Percentiles rank a stretch among this genome's conserved stretches.
Conservation (phyloP, 2,888 invertebrate genomes). For the Meteorus cinctellus region DNA sequence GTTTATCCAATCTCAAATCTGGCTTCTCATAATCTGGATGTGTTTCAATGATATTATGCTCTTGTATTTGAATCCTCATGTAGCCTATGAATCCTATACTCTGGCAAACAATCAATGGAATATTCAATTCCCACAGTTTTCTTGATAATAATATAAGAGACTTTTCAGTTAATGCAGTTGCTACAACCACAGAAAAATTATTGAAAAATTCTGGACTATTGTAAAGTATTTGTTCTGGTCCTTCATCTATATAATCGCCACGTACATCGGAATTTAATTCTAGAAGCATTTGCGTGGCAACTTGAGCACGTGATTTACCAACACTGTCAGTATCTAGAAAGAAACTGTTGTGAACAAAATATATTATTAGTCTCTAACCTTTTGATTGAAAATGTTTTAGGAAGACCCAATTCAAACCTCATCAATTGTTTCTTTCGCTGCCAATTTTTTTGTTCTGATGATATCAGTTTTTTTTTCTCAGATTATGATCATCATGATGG, state of each 20-base stretch:
- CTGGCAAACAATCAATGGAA: conserved; percentile 90
- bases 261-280: conserved; percentile 95
- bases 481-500: no score
- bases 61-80: conserved; percentile 88
- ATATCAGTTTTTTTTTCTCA: no score
- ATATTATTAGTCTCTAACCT: neutral
- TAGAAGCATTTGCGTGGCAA: conserved; percentile 85
- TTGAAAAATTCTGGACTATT: conserved; percentile 93
- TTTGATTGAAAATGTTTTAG: no score
- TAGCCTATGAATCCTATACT: conserved; percentile 95
- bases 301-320: conserved; percentile 89
- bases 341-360: conserved; percentile 78
- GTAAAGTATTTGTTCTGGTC: conserved; percentile 86
- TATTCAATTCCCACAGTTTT: conserved; percentile 87
- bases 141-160: conserved; percentile 83
- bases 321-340: conserved; percentile 89
- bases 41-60: conserved; percentile 91
- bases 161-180: conserved; percentile 84
- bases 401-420: no score
- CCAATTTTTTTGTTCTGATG: no score
- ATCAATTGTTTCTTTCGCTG: no score
- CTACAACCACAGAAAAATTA: conserved; percentile 90
- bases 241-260: conserved; percentile 94
- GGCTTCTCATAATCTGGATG: conserved; percentile 94
- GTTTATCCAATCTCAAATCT: conserved; percentile 90